phyloP scores from a whole-genome alignment of 2,113 vertebrate species.

The Condylura cristata region DNA sequence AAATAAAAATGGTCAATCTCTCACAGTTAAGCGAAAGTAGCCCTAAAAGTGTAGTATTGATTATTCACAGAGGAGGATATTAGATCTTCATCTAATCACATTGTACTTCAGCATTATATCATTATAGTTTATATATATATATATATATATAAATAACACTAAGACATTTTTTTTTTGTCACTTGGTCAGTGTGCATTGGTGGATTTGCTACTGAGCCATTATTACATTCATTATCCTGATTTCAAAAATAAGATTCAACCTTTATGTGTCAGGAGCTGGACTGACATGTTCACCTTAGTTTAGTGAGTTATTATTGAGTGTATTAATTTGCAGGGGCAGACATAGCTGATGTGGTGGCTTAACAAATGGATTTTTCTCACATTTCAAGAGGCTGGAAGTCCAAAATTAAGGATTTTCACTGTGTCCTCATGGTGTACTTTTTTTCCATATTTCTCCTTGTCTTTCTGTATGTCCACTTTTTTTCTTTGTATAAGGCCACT shows the following conservation, averaged over 20 bases:
- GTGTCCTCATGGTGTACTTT: rapidly evolving
- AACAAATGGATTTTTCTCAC: not conserved
- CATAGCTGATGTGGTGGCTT: not conserved
- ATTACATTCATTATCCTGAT: not conserved
- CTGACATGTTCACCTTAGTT: no score
- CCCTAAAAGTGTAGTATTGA: not conserved
- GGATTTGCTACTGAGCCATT: not conserved
- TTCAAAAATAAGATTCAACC: not conserved
- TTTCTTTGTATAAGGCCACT: not conserved
- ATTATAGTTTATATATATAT: no score
- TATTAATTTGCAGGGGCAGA: not conserved
- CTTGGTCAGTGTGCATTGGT: not conserved
- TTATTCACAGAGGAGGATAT: not conserved
- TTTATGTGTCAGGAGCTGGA: not conserved
- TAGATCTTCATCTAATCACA: not conserved
- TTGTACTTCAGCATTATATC: not conserved
- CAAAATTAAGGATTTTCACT: not conserved
- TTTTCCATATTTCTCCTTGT: not conserved
- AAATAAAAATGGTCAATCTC: not conserved
- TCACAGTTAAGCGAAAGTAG: not conserved
- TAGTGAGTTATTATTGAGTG: not conserved
- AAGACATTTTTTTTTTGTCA: not conserved
- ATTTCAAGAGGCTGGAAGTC: not conserved
- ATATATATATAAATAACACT: no score
- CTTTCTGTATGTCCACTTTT: not conserved